A percentile compares a stretch with the other conserved stretches of the same genome.
These are phyloP conservation scores for Patella ulyssiponensis DNA, from an alignment of 2,888 invertebrate genomes.

Conservation along the genomic window DNA sequence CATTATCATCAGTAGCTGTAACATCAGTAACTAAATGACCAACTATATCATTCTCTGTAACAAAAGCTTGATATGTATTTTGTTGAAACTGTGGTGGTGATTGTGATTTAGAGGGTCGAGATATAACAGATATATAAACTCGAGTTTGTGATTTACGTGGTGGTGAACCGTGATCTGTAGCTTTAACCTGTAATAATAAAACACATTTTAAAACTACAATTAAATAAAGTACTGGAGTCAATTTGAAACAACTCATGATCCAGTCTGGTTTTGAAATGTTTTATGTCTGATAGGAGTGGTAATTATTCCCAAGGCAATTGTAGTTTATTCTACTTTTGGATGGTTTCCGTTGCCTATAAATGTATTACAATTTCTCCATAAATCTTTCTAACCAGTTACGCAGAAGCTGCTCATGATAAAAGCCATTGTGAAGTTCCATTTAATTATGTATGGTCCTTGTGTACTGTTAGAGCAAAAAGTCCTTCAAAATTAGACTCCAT, in stretches of 20 bases:
- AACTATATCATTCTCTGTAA: constrained; percentile 79
- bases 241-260: too few species aligned
- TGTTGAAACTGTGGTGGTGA: constrained; percentile 77
- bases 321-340: neutral
- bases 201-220: too few species aligned
- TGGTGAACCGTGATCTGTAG: constrained; percentile 58
- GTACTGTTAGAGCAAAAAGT: too few species aligned
- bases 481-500: too few species aligned
- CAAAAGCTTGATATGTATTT: constrained; percentile 64
- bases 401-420: constrained; percentile 37
- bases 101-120: constrained; percentile 68
- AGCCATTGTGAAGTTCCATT: too few species aligned
- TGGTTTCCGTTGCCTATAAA: neutral
- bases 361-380: too few species aligned
- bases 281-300: neutral
- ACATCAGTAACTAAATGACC: constrained; percentile 89
- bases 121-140: constrained; percentile 58
- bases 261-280: too few species aligned
- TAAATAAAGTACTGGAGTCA: too few species aligned
- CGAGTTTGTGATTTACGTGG: constrained; percentile 41
- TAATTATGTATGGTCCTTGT: too few species aligned
- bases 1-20: constrained; percentile 88
- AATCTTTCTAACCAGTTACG: too few species aligned
- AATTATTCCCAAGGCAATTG: neutral
- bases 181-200: constrained; percentile 45